phyloP scores from a whole-genome alignment of 2,888 invertebrate species.

The Tenthredo mesomela region DNA sequence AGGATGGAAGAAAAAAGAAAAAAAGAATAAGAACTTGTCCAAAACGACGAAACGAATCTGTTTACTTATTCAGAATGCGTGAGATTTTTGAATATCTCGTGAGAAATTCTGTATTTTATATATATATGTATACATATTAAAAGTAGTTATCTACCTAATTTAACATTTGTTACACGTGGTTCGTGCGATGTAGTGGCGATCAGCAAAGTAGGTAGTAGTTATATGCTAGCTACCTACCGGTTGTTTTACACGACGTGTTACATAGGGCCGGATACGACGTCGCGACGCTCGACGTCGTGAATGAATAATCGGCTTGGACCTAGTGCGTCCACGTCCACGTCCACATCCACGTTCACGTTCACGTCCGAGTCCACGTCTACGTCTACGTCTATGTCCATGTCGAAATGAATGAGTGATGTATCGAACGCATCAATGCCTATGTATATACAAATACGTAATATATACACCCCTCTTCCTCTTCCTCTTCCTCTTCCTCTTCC shows the following conservation, averaged over 20 bases:
- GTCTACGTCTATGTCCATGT: neutral
- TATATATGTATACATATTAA: neutral
- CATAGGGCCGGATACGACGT: constrained; percentile 43
- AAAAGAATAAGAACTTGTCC: no score
- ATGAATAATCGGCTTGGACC: constrained; percentile 35
- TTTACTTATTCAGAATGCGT: neutral
- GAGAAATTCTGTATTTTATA: neutral
- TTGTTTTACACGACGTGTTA: constrained; percentile 51
- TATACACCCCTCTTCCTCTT: neutral
- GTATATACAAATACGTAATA: constrained; percentile 21
- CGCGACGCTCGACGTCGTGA: constrained; percentile 38
- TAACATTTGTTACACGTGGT: constrained; percentile 5
- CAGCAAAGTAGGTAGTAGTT: neutral
- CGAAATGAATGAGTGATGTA: constrained; percentile 30
- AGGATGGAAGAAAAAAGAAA: neutral
- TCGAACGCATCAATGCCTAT: constrained; percentile 21
- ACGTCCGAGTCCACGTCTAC: neutral
- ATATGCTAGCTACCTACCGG: neutral
- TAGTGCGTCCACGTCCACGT: neutral
- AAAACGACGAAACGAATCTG: neutral
- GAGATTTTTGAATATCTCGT: neutral
- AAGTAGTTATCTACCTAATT: neutral
- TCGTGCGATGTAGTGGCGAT: neutral
- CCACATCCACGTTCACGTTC: neutral
- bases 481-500: neutral